These are phyloP conservation scores for Glandiceps talaboti DNA, from an alignment of 53 echinoderm and acorn worm species.

Conservation along the genomic window DNA sequence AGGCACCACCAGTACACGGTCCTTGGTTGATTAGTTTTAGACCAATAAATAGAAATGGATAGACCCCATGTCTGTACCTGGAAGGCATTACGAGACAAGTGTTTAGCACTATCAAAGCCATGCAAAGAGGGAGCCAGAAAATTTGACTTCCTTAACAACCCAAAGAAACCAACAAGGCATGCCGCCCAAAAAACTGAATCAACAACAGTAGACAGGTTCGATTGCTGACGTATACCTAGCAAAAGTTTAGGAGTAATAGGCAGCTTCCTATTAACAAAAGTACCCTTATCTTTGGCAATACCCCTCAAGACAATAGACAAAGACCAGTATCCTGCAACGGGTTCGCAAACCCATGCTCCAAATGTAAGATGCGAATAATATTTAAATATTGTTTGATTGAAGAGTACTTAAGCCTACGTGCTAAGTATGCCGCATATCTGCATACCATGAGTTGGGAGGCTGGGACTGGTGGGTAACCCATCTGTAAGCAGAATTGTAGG, in stretches of 20 bases:
- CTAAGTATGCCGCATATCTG: not conserved
- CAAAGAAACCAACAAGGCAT: not conserved
- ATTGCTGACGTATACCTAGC: not conserved
- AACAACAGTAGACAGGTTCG: not conserved
- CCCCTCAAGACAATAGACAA: not conserved
- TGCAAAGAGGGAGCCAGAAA: not conserved
- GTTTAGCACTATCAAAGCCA: not conserved
- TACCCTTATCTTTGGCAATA: not conserved
- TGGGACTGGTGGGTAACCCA: not conserved
- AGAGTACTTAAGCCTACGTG: not conserved
- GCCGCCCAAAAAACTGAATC: not conserved
- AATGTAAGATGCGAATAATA: not conserved
- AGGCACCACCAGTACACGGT: not conserved
- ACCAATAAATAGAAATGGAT: not conserved
- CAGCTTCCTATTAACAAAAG: not conserved
- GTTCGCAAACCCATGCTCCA: not conserved
- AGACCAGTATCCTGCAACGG: not conserved
- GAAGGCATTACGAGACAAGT: not conserved
- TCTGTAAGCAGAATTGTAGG: not conserved
- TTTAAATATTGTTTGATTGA: not conserved
- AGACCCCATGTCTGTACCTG: not conserved
- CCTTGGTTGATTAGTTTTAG: not conserved
- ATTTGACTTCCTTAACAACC: constrained; percentile 5
- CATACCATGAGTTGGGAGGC: not conserved
- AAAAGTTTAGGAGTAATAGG: not conserved